These are phyloP conservation scores for Hiodon tergisus DNA, from an alignment of 2,113 vertebrate species.

Conservation along the genomic window DNA sequence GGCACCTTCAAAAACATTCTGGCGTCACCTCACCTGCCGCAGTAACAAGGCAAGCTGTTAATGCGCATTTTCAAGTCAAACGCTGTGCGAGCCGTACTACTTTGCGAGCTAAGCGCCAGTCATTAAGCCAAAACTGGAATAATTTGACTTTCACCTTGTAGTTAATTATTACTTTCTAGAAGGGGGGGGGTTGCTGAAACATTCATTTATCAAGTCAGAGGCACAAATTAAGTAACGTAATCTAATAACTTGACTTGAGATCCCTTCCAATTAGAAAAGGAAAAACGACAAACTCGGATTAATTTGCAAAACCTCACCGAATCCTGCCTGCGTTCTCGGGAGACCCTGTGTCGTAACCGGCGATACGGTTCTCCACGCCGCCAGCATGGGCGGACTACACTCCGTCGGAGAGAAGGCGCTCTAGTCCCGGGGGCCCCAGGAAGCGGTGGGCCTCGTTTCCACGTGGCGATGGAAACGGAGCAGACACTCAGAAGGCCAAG, in stretches of 20 bases:
- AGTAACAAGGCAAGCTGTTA: background rate
- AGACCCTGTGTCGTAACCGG: background rate
- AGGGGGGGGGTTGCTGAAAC: too few relatives aligned
- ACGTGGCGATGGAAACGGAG: background rate
- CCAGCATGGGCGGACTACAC: background rate
- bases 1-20: slow-evolving; percentile 6
- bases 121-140: background rate
- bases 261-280: too few relatives aligned
- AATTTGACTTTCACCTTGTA: background rate
- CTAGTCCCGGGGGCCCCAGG: background rate
- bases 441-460: background rate
- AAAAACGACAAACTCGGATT: too few relatives aligned
- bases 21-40: background rate
- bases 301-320: too few relatives aligned
- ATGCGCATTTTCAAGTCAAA: background rate
- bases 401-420: background rate
- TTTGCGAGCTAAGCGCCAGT: too few relatives aligned
- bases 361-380: background rate
- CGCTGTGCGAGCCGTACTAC: background rate
- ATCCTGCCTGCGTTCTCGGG: background rate
- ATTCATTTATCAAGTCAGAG: too few relatives aligned
- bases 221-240: too few relatives aligned
- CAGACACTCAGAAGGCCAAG: background rate
- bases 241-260: background rate
- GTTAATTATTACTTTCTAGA: too few relatives aligned